These are phyloP conservation scores for Eublepharis macularius DNA, from an alignment of 2,113 vertebrate species.

Conservation along the genomic window DNA sequence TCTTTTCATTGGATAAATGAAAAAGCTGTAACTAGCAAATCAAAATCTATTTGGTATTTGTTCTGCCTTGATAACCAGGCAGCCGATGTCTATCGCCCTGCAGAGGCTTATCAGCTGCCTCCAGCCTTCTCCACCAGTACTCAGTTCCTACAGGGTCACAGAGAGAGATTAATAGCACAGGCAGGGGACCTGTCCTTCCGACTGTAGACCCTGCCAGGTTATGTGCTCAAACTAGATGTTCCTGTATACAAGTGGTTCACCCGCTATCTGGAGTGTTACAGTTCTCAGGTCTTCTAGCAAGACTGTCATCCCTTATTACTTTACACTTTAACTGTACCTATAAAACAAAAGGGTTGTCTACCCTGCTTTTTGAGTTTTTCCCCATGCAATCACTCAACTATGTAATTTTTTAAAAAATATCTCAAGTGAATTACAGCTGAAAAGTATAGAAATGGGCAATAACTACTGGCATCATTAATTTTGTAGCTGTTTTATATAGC, in stretches of 20 bases:
- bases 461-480: background rate
- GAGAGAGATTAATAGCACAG: conserved; percentile 36
- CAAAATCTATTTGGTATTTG: conserved; percentile 72
- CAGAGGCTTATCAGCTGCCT: conserved; percentile 69
- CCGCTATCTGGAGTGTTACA: background rate
- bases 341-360: background rate
- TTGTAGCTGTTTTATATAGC: background rate
- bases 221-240: conserved; percentile 13
- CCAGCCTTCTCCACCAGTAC: conserved; percentile 57
- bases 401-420: background rate
- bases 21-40: conserved; percentile 62
- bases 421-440: background rate
- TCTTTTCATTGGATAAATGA: conserved; percentile 58
- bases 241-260: background rate
- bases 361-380: background rate
- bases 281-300: background rate
- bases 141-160: conserved; percentile 48
- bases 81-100: conserved; percentile 64
- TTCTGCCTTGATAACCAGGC: conserved; percentile 65
- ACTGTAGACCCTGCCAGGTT: background rate
- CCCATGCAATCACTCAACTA: background rate
- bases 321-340: background rate
- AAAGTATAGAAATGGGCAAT: background rate
- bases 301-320: background rate
- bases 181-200: conserved; percentile 35